Evolutionary conservation across 2,113 vertebrate species (phyloP), one percentile per base, ranked within the genome.

Genomic region (Pitta sordida): DNA sequence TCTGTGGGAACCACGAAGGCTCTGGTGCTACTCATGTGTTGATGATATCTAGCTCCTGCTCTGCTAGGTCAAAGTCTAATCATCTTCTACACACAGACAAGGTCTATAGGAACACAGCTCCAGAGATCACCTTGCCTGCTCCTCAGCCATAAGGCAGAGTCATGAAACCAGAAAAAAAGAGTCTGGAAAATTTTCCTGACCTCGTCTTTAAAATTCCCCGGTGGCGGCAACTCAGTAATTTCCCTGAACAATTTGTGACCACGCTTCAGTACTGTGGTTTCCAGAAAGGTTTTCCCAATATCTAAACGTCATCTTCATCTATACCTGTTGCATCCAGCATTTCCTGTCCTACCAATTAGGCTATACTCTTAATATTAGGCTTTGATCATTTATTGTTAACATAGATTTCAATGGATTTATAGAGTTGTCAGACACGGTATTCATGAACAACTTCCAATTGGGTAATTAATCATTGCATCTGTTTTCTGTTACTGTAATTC

Each of bases 401-500:
- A 79, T 26, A 77, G 59, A 87, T 85, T 92, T 78, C 63, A 58
- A 65, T 83, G 75, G 91, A 90, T 91, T 92, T 96, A 79, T 82
- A 90, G 89, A 92, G 90, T 89, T 94, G 89, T 93, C 86, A 94
- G 46, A 79, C 81, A 82, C 6, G 14, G 82, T 83, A 87, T 87
- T 91, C 2, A 24, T 44, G 78, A 92, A 76, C 91, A 85, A 60
- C 78, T 89, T 96, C 80, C 93, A 87, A 39, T 17, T 95, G 87
- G 81, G 59, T 87, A 91, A 94, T 95, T 92, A 93, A 95, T 96
- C 81, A 87, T 83, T 92, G 79, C 82, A 63, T 95, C 75, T 93
- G 63, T 91, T 96, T 96, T 93, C 88, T 95, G 88, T 95, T 96
- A 91, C 49, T 95, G 88, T 58, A 85, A 88, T 91, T 96, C 79